Evolutionary conservation across 1,140 invertebrate genomes (phyloP), one percentile per base, ranked within the genome.

Genomic region (Pogonomyrmex barbatus): DNA sequence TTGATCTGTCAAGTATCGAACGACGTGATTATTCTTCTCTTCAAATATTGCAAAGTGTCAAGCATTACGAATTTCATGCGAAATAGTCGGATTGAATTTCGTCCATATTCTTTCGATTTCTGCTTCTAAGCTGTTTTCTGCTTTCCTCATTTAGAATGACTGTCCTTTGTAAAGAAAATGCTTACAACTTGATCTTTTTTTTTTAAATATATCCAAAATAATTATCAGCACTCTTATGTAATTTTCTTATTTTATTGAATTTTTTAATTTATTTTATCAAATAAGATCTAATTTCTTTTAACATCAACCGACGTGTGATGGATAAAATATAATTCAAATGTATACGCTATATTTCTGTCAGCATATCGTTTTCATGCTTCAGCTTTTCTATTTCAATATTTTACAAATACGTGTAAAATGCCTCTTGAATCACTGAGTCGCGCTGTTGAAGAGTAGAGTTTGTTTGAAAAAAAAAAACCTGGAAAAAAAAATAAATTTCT

Each of bases 291-390:
- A 67, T 67, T 67, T 67, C 4, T 62, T n/a, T 42, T 42, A 17
- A 24, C 0, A 45, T 6, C 24, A 14, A 33, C 52, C 9, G 2
- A 6, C 33, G 47, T 4, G 45, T 68, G 33, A 39, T n/a, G n/a
- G n/a, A 10, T 47, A 47, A 68, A 68, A 65, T 42, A n/a, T 42
- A 67, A 68, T 68, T 68, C 42, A 65, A 65, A 24, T 42, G 12
- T 62, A 36, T 24, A 65, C 63, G 63, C 8, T 42, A 42, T 42
- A 60, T 76, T 45, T 52, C 52, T 36, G 50, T 70, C 2, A 45
- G n/a, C 24, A 56, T 12, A 39, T 39, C 54, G 14, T 24, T 24
- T 24, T 24, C 24, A 24, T 24, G 4, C 2, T 33, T 52, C 30
- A 71, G 12, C 47, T 71, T 50, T 1, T 71, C 14, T 54, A n/a